Evolutionary conservation across 2,113 vertebrate genomes (phyloP), one percentile per base, ranked within the genome.

Genomic region (Sphyrna mokarran): DNA sequence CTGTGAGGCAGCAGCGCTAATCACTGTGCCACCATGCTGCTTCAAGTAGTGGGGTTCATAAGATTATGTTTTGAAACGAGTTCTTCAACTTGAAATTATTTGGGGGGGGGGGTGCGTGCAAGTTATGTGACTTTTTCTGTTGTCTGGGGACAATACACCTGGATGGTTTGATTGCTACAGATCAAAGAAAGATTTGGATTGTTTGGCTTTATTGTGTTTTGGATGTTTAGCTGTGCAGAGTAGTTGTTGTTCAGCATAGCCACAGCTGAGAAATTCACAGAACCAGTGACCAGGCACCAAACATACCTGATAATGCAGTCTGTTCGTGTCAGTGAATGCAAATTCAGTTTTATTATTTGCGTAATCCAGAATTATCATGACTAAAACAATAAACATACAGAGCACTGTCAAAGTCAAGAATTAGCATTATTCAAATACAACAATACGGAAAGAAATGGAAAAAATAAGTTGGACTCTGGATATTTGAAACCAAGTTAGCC

Each of bases 281-380:
- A 83, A 16, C 14, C 8, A 40, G 16, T 20, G 29, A 93, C 66
- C 33, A 93, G 20, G 37, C 16, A 66, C 0, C 7, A 93, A 37
- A 20, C 61, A 14, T 37, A 66, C n/a, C 33, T n/a, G 63, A 37
- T 93, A 63, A 18, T 61, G 1, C 6, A n/a, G 58, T 0, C 58
- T 63, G 48, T 14, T 93, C 89, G 37, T 23, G n/a, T 93, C 33
- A 33, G 22, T 37, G 33, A 37, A 93, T 93, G 89, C 89, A 93
- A 93, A 93, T 93, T n/a, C 58, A 93, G 89, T 93, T 66, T 54
- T 22, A 3, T 68, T 66, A 93, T 93, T 93, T 93, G 89, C 33
- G 37, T 93, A 66, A 58, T 37, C 63, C 13, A 66, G 33, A 93
- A 66, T 33, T 37, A 14, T 8, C 63, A 66, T 37, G 33, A 37